A percentile compares a stretch with the other conserved stretches of the same genome.
phyloP scores from a whole-genome alignment of 2,888 invertebrate genomes.

The Parascotia fuliginaria region DNA sequence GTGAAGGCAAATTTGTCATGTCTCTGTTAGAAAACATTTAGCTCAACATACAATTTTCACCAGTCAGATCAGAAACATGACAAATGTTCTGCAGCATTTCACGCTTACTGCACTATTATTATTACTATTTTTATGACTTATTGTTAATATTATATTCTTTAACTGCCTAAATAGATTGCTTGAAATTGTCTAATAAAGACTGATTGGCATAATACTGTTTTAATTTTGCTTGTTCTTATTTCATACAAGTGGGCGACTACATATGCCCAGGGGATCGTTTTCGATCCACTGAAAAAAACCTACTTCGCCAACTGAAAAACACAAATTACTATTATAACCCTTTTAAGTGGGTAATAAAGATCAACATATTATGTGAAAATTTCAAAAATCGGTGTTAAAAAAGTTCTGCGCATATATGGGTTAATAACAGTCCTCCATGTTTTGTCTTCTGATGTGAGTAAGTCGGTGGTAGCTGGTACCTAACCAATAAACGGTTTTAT shows the following conservation, averaged over 20 bases:
- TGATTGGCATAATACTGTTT: not conserved
- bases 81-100: not conserved
- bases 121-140: not conserved
- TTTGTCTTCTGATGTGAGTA: too few species aligned
- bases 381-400: not conserved
- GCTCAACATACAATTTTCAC: not conserved
- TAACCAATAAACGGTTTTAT: too few species aligned
- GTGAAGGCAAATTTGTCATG: not conserved
- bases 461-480: too few species aligned
- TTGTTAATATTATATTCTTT: not conserved
- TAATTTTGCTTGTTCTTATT: not conserved
- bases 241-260: not conserved
- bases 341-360: not conserved
- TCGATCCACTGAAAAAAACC: constrained; percentile 1
- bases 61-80: not conserved
- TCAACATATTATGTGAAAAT: not conserved
- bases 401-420: not conserved
- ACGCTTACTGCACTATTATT: too few species aligned
- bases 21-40: not conserved
- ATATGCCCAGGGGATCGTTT: not conserved
- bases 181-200: not conserved
- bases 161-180: not conserved
- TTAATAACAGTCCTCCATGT: too few species aligned
- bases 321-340: not conserved
- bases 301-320: not conserved